Conservation (phyloP, 2,888 invertebrate genomes). For the Himalopsyche anomala region DNA sequence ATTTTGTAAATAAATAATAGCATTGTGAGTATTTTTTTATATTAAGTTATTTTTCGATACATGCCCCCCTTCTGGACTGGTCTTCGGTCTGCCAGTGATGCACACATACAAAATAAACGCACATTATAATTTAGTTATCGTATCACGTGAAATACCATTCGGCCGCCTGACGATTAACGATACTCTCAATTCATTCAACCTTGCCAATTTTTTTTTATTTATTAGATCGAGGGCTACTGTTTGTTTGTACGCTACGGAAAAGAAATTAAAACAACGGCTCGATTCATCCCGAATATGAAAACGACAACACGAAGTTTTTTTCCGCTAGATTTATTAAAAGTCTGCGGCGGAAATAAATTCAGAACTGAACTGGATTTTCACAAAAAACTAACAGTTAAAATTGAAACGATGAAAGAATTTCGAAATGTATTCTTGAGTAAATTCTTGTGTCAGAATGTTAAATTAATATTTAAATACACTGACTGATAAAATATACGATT, state of each 20-base stretch:
- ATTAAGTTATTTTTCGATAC: too few species aligned
- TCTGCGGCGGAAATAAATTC: background rate
- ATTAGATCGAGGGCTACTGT: background rate
- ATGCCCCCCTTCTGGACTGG: too few species aligned
- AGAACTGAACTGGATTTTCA: background rate
- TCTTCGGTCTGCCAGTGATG: too few species aligned
- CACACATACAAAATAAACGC: background rate
- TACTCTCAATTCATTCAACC: constrained; percentile 11
- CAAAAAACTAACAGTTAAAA: background rate
- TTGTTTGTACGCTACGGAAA: constrained; percentile 19
- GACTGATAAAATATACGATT: too few species aligned
- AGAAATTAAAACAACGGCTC: background rate
- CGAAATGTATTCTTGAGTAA: too few species aligned
- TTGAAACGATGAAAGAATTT: background rate
- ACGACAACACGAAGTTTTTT: background rate
- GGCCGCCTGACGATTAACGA: constrained; percentile 18
- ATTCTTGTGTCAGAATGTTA: too few species aligned
- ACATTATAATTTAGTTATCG: background rate
- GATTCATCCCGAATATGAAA: constrained; percentile 19
- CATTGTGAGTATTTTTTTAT: too few species aligned
- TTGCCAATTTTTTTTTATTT: constrained; percentile 28
- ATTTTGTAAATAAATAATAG: too few species aligned
- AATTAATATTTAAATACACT: too few species aligned
- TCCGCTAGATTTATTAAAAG: constrained; percentile 3
- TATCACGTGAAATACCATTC: constrained; percentile 30